These are phyloP conservation scores for Gila robusta DNA, from an alignment of 2,797 vertebrate genomes.

Conservation along the genomic window DNA sequence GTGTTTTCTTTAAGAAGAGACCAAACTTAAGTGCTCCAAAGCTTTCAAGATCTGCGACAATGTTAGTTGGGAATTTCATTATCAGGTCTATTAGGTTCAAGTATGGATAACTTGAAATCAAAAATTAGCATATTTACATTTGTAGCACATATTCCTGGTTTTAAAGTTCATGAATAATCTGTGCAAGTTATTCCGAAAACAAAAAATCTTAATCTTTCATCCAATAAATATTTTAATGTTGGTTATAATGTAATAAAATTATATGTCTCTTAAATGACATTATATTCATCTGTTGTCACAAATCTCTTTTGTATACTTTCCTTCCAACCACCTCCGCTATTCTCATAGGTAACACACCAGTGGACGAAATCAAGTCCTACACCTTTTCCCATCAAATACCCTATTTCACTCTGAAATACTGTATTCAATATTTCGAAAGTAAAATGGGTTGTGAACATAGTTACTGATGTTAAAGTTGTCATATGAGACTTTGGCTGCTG, in stretches of 20 bases:
- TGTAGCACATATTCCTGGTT: neutral
- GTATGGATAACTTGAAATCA: too few relatives aligned
- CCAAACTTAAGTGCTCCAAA: too few relatives aligned
- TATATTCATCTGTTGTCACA: neutral
- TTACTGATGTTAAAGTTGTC: slow-evolving; percentile 11
- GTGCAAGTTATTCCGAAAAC: too few relatives aligned
- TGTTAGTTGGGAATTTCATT: too few relatives aligned
- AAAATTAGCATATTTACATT: too few relatives aligned
- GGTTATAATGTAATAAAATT: neutral
- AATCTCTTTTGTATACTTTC: neutral
- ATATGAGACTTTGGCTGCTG: neutral
- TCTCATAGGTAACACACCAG: neutral
- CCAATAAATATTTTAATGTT: too few relatives aligned
- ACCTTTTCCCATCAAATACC: neutral
- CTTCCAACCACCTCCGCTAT: neutral
- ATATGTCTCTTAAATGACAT: neutral
- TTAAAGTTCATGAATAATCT: neutral
- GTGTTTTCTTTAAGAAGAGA: too few relatives aligned
- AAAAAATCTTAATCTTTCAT: too few relatives aligned
- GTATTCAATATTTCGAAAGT: neutral
- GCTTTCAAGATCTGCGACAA: too few relatives aligned
- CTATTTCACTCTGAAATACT: neutral
- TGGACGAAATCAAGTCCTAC: neutral
- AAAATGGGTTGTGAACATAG: slow-evolving; percentile 66
- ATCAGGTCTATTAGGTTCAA: too few relatives aligned